phyloP scores from a whole-genome alignment of 2,113 vertebrate species.

The Otolemur garnettii region DNA sequence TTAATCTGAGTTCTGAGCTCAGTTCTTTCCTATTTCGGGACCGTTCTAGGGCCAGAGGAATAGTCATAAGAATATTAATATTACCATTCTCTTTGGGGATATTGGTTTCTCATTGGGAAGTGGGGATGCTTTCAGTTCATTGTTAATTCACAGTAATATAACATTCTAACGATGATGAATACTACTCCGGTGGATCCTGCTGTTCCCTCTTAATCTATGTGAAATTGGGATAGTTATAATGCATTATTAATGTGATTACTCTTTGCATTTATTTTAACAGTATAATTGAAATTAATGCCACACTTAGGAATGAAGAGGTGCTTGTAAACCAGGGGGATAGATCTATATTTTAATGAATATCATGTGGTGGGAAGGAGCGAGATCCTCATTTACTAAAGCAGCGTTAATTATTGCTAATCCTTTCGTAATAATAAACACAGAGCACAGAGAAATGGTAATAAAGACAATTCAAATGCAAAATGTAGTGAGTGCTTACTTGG shows the following conservation, averaged over 20 bases:
- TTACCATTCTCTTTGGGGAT: background rate
- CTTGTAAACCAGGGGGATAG: constrained; percentile 28
- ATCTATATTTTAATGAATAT: constrained; percentile 20
- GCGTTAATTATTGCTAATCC: constrained; percentile 46
- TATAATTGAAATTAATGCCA: constrained; percentile 57
- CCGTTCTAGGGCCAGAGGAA: background rate
- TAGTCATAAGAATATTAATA: background rate
- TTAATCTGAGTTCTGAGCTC: background rate
- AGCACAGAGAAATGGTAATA: background rate
- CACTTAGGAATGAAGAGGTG: constrained; percentile 37
- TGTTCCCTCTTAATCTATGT: constrained; percentile 31
- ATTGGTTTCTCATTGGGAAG: background rate
- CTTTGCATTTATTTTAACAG: constrained; percentile 46
- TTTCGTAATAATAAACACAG: constrained; percentile 36
- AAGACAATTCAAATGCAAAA: background rate
- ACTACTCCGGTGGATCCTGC: background rate
- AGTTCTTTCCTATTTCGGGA: background rate
- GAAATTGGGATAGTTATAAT: background rate
- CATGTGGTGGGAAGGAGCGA: background rate
- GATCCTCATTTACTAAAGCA: constrained; percentile 14
- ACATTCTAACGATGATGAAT: background rate
- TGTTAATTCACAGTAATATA: background rate
- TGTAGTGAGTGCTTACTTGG: background rate
- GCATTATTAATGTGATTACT: background rate
- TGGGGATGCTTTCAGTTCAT: background rate